These are phyloP conservation scores for Heterotilapia buettikoferi DNA, from an alignment of 2,113 vertebrate genomes.

Conservation along the genomic window DNA sequence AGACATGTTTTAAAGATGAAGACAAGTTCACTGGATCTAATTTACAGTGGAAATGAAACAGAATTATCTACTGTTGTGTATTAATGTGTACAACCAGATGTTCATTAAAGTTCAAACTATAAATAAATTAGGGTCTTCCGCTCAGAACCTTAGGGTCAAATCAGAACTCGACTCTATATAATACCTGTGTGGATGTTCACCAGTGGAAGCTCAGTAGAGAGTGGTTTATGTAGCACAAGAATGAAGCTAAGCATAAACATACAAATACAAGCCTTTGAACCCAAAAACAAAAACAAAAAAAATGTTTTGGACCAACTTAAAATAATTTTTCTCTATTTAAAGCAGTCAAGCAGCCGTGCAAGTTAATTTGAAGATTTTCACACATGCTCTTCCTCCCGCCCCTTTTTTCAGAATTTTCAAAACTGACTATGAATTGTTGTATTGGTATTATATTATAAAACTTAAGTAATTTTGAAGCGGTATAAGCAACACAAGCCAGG, in stretches of 20 bases:
- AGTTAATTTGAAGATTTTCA: background rate
- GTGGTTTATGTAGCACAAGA: background rate
- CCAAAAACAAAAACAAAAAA: background rate
- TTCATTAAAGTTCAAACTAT: background rate
- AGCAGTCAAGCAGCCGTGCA: background rate
- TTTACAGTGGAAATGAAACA: background rate
- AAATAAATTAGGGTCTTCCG: background rate
- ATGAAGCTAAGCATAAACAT: background rate
- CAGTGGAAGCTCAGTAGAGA: background rate
- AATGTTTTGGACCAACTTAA: background rate
- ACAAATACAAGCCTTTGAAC: background rate
- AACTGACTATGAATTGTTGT: background rate
- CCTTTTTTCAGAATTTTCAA: background rate
- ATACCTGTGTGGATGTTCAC: background rate
- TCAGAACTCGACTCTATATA: background rate
- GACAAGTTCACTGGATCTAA: background rate
- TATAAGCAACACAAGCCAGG: background rate
- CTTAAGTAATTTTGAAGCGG: background rate
- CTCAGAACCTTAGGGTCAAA: background rate
- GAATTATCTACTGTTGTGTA: background rate
- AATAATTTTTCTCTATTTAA: background rate
- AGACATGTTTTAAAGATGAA: background rate
- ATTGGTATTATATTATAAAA: background rate
- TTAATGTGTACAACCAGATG: background rate
- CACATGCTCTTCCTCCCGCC: background rate